phyloP scores from a whole-genome alignment of 2,113 vertebrate species.

The Tychaedon coryphoeus region DNA sequence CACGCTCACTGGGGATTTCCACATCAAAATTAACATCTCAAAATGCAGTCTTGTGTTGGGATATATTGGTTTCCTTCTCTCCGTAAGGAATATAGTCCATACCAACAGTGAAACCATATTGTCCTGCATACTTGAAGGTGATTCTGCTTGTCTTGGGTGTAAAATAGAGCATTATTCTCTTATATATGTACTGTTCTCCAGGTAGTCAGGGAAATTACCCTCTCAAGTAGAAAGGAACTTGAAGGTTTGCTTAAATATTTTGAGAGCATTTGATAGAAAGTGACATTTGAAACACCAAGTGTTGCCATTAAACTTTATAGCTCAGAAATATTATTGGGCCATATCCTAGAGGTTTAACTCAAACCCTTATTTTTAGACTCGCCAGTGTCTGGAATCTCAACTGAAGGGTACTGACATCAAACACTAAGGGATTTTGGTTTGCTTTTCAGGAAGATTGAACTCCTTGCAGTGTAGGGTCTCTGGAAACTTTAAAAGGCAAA shows the following conservation, averaged over 20 bases:
- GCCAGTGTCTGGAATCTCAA: not conserved
- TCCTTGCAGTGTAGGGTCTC: not conserved
- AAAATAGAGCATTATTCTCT: not conserved
- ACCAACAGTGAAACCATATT: not conserved
- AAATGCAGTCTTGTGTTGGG: not conserved
- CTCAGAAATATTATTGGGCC: not conserved
- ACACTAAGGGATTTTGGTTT: not conserved
- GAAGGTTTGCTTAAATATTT: not conserved
- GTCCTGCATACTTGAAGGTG: rapidly evolving
- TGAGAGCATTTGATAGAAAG: not conserved
- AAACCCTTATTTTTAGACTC: not conserved
- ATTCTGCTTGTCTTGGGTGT: not conserved
- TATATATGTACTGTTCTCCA: rapidly evolving
- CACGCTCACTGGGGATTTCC: not conserved
- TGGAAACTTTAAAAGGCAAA: not conserved
- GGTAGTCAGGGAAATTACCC: not conserved
- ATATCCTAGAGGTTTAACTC: not conserved
- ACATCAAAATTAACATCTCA: not conserved
- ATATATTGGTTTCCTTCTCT: rapidly evolving
- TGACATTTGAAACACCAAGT: not conserved
- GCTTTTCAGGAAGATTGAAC: not conserved
- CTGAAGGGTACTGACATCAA: not conserved
- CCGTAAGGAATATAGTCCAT: rapidly evolving
- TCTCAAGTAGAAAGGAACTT: not conserved
- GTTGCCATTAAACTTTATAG: not conserved